Evolutionary conservation across 2,797 vertebrate genomes (phyloP).

Genomic region (Ptychadena robeensis): DNA sequence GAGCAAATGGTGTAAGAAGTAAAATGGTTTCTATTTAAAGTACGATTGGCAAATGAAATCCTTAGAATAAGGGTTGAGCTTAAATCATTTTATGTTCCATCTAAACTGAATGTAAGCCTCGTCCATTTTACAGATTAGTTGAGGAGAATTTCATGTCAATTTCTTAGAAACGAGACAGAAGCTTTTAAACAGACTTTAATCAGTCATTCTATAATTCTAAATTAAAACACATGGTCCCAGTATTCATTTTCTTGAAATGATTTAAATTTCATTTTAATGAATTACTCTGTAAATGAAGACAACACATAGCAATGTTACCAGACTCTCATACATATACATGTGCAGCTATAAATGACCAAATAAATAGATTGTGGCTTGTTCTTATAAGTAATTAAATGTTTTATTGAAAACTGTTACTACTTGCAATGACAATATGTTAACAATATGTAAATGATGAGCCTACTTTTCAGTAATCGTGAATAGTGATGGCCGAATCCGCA

Average conservation of each 20-base stretch:
- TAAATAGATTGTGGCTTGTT: too few relatives aligned
- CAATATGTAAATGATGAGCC: too few relatives aligned
- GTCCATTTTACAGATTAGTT: slow-evolving; percentile 49
- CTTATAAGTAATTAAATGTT: too few relatives aligned
- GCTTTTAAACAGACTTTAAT: slow-evolving; percentile 3
- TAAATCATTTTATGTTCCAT: slow-evolving; percentile 35
- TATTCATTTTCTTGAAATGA: neutral
- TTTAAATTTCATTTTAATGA: slow-evolving; percentile 3
- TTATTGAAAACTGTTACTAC: too few relatives aligned
- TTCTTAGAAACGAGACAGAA: slow-evolving; percentile 17
- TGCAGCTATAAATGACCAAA: too few relatives aligned
- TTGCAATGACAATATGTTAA: too few relatives aligned
- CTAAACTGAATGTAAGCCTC: slow-evolving; percentile 39
- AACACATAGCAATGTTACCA: too few relatives aligned
- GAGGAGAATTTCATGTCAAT: slow-evolving; percentile 40
- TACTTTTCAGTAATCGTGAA: too few relatives aligned
- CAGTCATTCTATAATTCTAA: neutral
- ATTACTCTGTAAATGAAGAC: neutral
- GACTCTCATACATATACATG: too few relatives aligned
- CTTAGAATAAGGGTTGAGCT: slow-evolving; percentile 42
- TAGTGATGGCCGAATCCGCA: too few relatives aligned
- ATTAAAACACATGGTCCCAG: neutral
- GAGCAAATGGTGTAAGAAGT: slow-evolving; percentile 58
- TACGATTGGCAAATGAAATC: slow-evolving; percentile 44
- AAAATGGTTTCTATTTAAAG: slow-evolving; percentile 55